Conservation (phyloP, 2,888 invertebrate genomes). For the Lasioglossum leucozonium region DNA sequence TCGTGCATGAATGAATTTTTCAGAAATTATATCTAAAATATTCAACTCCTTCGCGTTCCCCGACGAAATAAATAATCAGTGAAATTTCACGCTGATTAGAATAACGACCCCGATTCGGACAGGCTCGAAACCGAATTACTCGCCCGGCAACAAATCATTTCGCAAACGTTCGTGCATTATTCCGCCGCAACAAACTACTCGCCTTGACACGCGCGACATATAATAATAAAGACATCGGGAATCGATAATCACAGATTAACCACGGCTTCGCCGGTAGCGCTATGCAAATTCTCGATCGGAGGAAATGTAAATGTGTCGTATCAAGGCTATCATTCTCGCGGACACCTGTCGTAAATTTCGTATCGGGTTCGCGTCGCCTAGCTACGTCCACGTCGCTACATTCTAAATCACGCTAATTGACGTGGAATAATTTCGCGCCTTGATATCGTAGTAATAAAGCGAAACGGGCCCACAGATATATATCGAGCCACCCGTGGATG, state of each 20-base stretch:
- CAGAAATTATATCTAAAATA: not conserved
- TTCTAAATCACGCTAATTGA: constrained; percentile 76
- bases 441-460: constrained; percentile 44
- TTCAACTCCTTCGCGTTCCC: too few relatives aligned
- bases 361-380: constrained; percentile 60
- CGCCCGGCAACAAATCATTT: not conserved
- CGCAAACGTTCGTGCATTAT: not conserved
- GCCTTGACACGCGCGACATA: not conserved
- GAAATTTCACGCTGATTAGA: not conserved
- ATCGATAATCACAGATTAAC: constrained; percentile 44
- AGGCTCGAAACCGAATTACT: not conserved
- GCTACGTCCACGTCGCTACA: constrained; percentile 45
- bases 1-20: too few relatives aligned
- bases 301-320: constrained; percentile 53
- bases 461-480: constrained; percentile 6
- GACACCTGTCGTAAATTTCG: constrained; percentile 60
- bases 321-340: constrained; percentile 57
- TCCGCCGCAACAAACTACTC: not conserved
- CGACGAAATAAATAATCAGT: not conserved
- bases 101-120: not conserved
- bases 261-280: constrained; percentile 17
- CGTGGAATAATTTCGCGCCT: constrained; percentile 57
- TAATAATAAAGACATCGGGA: constrained; percentile 9
- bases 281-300: constrained; percentile 58
- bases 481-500: constrained; percentile 4